phyloP scores from a whole-genome alignment of 1,140 invertebrate genomes.

The Drosophila kepulauana region DNA sequence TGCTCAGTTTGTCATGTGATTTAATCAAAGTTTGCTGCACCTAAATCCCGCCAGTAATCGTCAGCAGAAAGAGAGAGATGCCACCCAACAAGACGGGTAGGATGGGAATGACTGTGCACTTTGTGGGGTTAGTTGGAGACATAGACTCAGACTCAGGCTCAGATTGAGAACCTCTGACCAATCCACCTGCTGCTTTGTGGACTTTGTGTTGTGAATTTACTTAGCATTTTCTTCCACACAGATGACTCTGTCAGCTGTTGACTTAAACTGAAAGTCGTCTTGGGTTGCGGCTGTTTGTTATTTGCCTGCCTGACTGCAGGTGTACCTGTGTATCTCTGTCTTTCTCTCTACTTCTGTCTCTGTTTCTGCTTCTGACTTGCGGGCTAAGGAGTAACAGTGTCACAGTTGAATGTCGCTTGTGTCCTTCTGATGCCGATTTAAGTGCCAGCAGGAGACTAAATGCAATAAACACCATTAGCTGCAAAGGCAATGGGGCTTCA shows the following conservation, averaged over 20 bases:
- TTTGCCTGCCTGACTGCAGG: slow-evolving; percentile 71
- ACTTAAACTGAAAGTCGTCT: slow-evolving; percentile 34
- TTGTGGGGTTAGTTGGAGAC: slow-evolving; percentile 35
- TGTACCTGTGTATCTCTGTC: slow-evolving; percentile 7
- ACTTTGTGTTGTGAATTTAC: slow-evolving; percentile 78
- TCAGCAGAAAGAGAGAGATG: slow-evolving; percentile 2
- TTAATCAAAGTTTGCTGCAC: slow-evolving; percentile 79
- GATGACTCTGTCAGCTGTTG: slow-evolving; percentile 47
- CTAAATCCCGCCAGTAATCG: slow-evolving; percentile 58
- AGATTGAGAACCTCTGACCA: slow-evolving; percentile 20
- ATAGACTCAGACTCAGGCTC: slow-evolving; percentile 38
- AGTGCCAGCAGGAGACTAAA: slow-evolving; percentile 73
- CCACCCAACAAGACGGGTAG: background rate
- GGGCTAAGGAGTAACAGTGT: slow-evolving; percentile 19
- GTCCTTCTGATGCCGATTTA: slow-evolving; percentile 64
- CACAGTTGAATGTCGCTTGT: slow-evolving; percentile 43
- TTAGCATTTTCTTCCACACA: slow-evolving; percentile 74
- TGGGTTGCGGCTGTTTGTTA: slow-evolving; percentile 34
- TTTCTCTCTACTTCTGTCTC: slow-evolving; percentile 7
- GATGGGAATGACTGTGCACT: slow-evolving; percentile 50
- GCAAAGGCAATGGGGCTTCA: slow-evolving; percentile 48
- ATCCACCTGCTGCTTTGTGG: slow-evolving; percentile 33
- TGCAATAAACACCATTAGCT: slow-evolving; percentile 82
- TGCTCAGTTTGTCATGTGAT: slow-evolving; percentile 66
- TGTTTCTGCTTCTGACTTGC: background rate